phyloP scores from a whole-genome alignment of 2,113 vertebrate species.

The Hippocampus comes region DNA sequence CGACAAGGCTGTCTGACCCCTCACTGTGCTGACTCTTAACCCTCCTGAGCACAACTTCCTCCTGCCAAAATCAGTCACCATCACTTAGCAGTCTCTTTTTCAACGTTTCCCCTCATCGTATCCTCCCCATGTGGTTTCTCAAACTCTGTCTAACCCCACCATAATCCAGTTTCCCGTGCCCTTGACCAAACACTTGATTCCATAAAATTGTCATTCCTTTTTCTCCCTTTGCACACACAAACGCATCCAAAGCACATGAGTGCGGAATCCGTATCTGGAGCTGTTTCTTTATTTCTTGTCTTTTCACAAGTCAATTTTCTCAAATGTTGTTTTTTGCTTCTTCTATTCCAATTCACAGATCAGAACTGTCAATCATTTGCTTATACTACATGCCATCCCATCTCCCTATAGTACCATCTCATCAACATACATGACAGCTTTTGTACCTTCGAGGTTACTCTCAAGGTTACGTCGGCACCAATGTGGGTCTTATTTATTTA shows the following conservation, averaged over 20 bases:
- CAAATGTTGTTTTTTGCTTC: conserved; percentile 16
- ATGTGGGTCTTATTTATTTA: conserved; percentile 21
- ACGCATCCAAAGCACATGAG: conserved; percentile 27
- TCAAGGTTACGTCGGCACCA: conserved; percentile 23
- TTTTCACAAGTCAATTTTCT: not conserved
- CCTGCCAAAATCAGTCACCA: conserved; percentile 18
- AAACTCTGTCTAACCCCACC: conserved; percentile 13
- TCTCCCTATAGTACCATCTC: not conserved
- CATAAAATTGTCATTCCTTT: conserved; percentile 24
- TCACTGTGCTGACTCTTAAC: conserved; percentile 22
- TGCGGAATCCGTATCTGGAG: conserved; percentile 27
- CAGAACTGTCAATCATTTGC: conserved; percentile 24
- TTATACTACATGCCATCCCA: conserved; percentile 11
- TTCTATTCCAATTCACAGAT: conserved; percentile 32
- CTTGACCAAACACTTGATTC: conserved; percentile 24
- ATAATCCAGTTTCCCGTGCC: conserved; percentile 18
- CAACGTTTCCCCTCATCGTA: not conserved
- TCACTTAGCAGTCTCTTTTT: conserved; percentile 9
- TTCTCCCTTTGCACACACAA: conserved; percentile 12
- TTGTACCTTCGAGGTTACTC: conserved; percentile 44
- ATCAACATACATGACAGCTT: conserved; percentile 1
- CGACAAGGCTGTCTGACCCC: conserved; percentile 21
- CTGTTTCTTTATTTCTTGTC: not conserved
- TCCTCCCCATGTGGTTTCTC: conserved; percentile 11
- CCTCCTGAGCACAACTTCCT: conserved; percentile 26